Evolutionary conservation across 2,888 invertebrate species (phyloP), one percentile per base, ranked within the genome.

Genomic region (Folsomia candida): DNA sequence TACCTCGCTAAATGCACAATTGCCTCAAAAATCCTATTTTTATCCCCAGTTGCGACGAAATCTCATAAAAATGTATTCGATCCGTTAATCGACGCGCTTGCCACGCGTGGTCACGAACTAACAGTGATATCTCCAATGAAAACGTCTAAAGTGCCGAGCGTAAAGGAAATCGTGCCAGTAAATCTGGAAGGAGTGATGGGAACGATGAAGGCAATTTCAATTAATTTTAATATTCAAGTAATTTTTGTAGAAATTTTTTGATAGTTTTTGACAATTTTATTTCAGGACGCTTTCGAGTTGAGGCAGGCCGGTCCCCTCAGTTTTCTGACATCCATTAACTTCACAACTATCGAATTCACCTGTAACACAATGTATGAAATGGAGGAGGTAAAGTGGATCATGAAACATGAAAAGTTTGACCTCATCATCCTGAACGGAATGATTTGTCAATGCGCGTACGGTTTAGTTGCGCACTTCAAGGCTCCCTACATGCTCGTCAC

Each of bases 61-160:
- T 74, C 74, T 62, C 77, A 79, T 28, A 84, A 85, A 76, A 86
- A 85, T 69, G 86, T 86, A 84, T 86, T 81, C 64, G 76, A 79
- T 47, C 73, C 78, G 1, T 71, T 81, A 1, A 63, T 81, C 24
- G 69, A 75, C 14, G 80, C 76, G 29, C 67, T 82, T 18, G 80
- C 77, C n/a, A 71, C 78, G 3, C 72, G 81, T 2, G 81, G 81
- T 18, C 82, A 82, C 67, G 71, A 80, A 18, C 72, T 82, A 6
- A 80, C 81, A 2, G 74, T 78, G 2, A 67, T 82, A 1, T 81
- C 81, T 25, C 78, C 80, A n/a, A 72, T 79, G 28, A 75, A 84
- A 66, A 79, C 81, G 0, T 80, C 83, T 9, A 82, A 83, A 2
- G 82, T 84, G 1, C 85, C 84, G 9, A 81, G 79, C 47, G 80